Conservation (phyloP, 2,888 invertebrate species). For the Helicoverpa assulta region DNA sequence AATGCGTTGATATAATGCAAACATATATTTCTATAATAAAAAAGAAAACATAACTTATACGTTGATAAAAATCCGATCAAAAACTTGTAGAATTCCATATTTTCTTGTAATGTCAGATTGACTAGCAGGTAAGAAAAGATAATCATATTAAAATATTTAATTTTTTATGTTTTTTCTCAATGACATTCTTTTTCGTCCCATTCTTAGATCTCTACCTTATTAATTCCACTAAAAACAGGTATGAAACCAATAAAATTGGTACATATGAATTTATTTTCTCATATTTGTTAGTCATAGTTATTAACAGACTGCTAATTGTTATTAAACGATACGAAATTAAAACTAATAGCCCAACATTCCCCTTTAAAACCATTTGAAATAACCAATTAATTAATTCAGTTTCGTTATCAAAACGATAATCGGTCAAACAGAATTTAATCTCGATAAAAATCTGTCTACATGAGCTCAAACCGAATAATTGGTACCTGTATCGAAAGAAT, state of each 20-base stretch:
- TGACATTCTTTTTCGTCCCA: not conserved
- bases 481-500: slow-evolving; percentile 68
- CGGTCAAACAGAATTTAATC: slow-evolving; percentile 57
- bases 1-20: not conserved
- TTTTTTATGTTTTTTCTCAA: slow-evolving; percentile 21
- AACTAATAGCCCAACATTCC: slow-evolving; percentile 22
- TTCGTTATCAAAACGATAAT: slow-evolving; percentile 57
- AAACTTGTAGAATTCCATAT: slow-evolving; percentile 11
- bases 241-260: too few relatives aligned
- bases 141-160: slow-evolving; percentile 10
- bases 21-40: not conserved
- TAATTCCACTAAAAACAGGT: too few relatives aligned
- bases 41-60: not conserved
- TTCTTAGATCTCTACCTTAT: not conserved
- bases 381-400: slow-evolving; percentile 60
- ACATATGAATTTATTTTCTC: too few relatives aligned
- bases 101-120: slow-evolving; percentile 22
- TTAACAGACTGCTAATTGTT: not conserved
- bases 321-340: not conserved
- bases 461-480: slow-evolving; percentile 66
- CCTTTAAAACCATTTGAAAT: slow-evolving; percentile 28
- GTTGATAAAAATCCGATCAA: not conserved
- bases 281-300: too few relatives aligned
- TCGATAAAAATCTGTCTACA: slow-evolving; percentile 35
- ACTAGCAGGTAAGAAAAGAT: slow-evolving; percentile 14